Evolutionary conservation across 2,113 vertebrate species (phyloP).

Genomic region (Tyrannus savana): DNA sequence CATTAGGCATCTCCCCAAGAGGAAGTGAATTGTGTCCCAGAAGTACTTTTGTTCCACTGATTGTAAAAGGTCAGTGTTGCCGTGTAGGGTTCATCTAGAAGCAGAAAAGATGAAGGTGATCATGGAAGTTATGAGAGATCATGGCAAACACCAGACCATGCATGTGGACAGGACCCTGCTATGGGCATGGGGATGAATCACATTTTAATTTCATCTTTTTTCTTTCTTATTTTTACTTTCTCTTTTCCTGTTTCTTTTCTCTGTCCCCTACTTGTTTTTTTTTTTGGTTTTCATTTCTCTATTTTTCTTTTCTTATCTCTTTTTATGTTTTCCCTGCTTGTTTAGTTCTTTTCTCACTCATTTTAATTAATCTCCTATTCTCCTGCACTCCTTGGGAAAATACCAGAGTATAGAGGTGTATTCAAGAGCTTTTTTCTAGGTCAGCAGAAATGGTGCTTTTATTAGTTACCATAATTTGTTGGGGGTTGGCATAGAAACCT

Average conservation of each 20-base stretch:
- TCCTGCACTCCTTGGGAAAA: not conserved
- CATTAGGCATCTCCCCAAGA: not conserved
- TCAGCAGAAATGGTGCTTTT: not conserved
- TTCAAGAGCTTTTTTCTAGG: not conserved
- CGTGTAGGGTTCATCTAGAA: not conserved
- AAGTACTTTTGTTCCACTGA: not conserved
- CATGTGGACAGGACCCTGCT: fast-evolving
- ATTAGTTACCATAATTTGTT: fast-evolving
- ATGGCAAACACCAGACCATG: not conserved
- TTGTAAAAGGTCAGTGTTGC: not conserved
- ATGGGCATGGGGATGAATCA: too few relatives aligned
- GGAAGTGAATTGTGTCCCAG: not conserved
- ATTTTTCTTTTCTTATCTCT: not conserved
- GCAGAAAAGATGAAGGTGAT: not conserved
- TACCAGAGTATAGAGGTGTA: not conserved
- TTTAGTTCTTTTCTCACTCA: not conserved
- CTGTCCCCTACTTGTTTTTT: fast-evolving
- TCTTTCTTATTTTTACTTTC: not conserved
- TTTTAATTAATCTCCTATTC: not conserved
- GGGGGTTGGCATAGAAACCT: not conserved
- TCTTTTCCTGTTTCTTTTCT: not conserved
- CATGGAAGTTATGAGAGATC: not conserved
- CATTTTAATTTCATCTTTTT: not conserved
- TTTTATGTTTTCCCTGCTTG: not conserved
- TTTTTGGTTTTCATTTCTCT: not conserved